Base-by-base conservation (phyloP, 2,888 invertebrate species). In the Hypercompe scribonia region DNA sequence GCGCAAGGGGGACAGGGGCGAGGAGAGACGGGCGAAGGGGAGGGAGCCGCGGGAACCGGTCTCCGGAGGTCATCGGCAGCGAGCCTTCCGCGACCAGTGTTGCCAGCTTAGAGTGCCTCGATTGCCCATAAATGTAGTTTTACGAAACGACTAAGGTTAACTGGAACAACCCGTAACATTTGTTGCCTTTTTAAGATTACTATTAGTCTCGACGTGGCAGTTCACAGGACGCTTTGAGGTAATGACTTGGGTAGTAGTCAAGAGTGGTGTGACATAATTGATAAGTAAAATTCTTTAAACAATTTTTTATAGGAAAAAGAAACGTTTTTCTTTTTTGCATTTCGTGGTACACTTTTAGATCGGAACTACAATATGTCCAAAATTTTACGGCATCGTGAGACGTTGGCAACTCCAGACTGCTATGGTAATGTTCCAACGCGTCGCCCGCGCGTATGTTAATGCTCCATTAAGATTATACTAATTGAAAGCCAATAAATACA, bases 401-500 rank as follows among this genome's bases (percentile, higher is more conserved):
- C 79, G 75, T 39, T 92, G 91, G 93, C 90, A 94, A 90, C 93
- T 86, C 93, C 68, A 78, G 82, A 77, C 86, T 84, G 88, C 87
- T 87, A 89, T 90, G 91, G 90, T 90, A 90, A 91, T 89, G 89
- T 89, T 89, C 86, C 87, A 85, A 86, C 92, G 90, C 90, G 90
- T 91, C 93, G 92, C 91, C 91, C 91, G 92, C 92, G 91, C 92
- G 90, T 95, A 94, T 94, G 94, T 93, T 95, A 95, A 95, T 95
- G 93, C 94, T 93, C 95, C 94, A 95, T 95, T 95, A 95, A 94
- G 95, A 95, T 95, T 95, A 95, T 92, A 94, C 95, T 95, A 95
- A 95, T 95, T 95, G 95, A 95, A 95, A 95, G 95, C 94, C 95
- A 95, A 95, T 95, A 95, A 95, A 95, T 95, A 95, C 94, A 94